Evolutionary conservation across 2,888 invertebrate species (phyloP), one percentile per base, ranked within the genome.

Genomic region (Trissoscelio sp.): DNA sequence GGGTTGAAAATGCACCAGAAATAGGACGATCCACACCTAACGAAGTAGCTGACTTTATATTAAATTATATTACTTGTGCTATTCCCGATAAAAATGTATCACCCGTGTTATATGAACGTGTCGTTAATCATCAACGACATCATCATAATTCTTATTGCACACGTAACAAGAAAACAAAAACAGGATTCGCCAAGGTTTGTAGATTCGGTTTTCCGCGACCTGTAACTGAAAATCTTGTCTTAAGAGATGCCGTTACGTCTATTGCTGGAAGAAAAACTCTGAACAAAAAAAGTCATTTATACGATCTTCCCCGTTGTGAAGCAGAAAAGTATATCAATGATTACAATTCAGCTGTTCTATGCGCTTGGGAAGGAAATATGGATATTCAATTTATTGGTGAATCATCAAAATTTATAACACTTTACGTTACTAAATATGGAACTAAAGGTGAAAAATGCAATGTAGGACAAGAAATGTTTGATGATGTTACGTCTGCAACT

Each of bases 211-310:
- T n/a, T n/a, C n/a, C n/a, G n/a, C n/a, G n/a, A n/a, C n/a, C n/a
- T n/a, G n/a, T n/a, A n/a, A n/a, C n/a, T n/a, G n/a, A n/a, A n/a
- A n/a, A 83, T 86, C 79, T 85, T 20, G 34, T 77, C 34, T 31
- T 83, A 14, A 69, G 82, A 72, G 80, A 83, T 58, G 79, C 73
- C 18, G 57, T 39, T 16, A 34, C 34, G 7, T 31, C 84, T 6
- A 81, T 84, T 48, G 85, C 86, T 6, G 86, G 85, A 5, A 84
- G 86, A 77, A 83, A 83, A 58, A 84, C 77, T 4, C 73, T 87
- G n/a, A 72, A 69, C 28, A 42, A 77, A 51, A 87, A 86, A 34
- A 85, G 73, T 51, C 37, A 87, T 12, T 80, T 88, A 6, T 88
- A 88, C 74, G 78, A 87, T 84, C 58, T 88, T 24, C 83, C 11